Base-by-base conservation (phyloP, 64 coral and sea anemone species). In the Platygyra sinensis region DNA sequence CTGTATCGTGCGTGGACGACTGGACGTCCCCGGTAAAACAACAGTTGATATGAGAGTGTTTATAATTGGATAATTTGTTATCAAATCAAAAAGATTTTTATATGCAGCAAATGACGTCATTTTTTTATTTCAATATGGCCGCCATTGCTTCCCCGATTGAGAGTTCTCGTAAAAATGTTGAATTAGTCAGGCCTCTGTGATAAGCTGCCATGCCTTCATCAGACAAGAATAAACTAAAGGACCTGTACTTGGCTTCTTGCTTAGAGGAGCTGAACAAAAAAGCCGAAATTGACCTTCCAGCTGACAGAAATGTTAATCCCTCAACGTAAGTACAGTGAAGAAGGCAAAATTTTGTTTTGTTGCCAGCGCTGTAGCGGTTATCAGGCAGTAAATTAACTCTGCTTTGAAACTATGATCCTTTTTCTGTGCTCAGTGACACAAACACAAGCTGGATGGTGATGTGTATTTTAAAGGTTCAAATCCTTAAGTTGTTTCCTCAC, bases 121-220 rank as follows among this genome's bases (percentile, higher is more conserved):
- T 30, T 30, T 16, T 5, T 0, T 32, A 50, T 72, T 80, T 49
- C 14, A 85, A 85, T 33, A 85, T 85, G 62, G 81, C 81, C 8
- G 81, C 50, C 49, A 28, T 29, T 29, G 16, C 16, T 39, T 28
- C 24, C 8, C 3, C 17, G 10, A 28, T 25, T 78, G 75, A 25
- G 24, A 10, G 25, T 28, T 80, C 1, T 51, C 20, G 20, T 25
- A 17, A 6, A 18, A 14, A 20, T 81, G 18, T 85, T 30, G 63
- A 77, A 8, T 18, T 71, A 81, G 59, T 51, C 0, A 27, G 51
- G 33, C 30, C 36, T 71, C 9, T 17, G 7, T 28, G 11, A 36
- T 88, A 62, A 51, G 0, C 76, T 46, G 39, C 80, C 83, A 92
- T 92, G 90, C 90, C 90, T 87, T 92, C 90, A 22, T 79, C 90